These are phyloP conservation scores for Ostrea edulis DNA, from an alignment of 1,140 invertebrate genomes.

Conservation along the genomic window DNA sequence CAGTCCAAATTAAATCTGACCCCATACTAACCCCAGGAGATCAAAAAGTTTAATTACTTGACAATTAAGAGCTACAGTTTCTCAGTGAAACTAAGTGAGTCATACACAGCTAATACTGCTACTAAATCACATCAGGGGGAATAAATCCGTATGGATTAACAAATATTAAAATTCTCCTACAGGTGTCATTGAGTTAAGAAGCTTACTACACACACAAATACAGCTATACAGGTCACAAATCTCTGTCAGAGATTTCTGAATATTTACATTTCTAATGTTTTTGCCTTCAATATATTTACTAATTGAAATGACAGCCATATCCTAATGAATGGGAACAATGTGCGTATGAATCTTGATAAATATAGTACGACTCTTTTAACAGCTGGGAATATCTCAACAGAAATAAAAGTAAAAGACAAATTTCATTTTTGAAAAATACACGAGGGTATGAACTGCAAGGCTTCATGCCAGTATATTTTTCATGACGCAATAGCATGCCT, in stretches of 20 bases:
- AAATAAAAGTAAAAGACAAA: no score
- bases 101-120: background rate
- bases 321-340: no score
- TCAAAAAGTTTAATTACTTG: slow-evolving; percentile 29
- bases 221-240: background rate
- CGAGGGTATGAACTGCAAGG: no score
- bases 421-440: no score
- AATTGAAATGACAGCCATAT: no score
- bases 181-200: slow-evolving; percentile 21
- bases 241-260: background rate
- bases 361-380: no score
- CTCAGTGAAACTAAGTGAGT: background rate
- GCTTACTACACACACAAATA: background rate
- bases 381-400: no score
- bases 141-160: slow-evolving; percentile 1
- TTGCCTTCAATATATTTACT: no score
- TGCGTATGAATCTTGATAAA: no score
- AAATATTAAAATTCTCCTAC: slow-evolving; percentile 1
- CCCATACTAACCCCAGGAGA: background rate
- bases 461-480: no score
- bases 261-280: no score
- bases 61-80: slow-evolving; percentile 3
- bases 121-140: background rate
- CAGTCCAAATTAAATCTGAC: background rate
- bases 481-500: no score